Evolutionary conservation across 2,797 vertebrate genomes (phyloP).

Genomic region (Picus viridis): DNA sequence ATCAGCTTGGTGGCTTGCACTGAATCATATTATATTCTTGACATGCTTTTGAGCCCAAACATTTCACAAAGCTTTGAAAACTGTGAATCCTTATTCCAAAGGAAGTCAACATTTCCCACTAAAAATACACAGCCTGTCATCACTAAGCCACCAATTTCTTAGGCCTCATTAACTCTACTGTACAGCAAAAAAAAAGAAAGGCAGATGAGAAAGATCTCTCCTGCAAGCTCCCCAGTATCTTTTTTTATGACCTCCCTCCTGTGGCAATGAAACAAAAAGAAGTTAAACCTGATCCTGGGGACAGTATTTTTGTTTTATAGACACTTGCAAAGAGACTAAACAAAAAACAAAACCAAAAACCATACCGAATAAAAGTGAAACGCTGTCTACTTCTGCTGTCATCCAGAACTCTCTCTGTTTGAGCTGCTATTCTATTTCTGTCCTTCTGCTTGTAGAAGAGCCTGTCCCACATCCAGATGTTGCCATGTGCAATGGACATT

Average conservation of each 20-base stretch:
- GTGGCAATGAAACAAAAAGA: not conserved
- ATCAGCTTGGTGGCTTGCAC: not conserved
- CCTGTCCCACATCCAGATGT: not conserved
- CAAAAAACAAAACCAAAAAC: not conserved
- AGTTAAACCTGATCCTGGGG: not conserved
- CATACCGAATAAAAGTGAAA: not conserved
- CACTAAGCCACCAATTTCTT: not conserved
- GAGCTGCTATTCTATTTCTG: not conserved
- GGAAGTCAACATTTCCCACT: constrained; percentile 24
- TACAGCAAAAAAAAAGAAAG: not conserved
- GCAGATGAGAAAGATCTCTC: not conserved
- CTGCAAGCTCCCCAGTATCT: not conserved
- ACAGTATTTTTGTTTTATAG: not conserved
- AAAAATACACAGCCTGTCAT: constrained; percentile 35
- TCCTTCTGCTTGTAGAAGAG: not conserved
- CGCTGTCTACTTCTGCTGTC: not conserved
- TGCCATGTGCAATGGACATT: not conserved
- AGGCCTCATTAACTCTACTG: constrained; percentile 17
- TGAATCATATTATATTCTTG: constrained; percentile 1
- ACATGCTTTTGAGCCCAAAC: constrained; percentile 2
- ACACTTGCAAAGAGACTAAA: not conserved
- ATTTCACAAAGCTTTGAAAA: constrained; percentile 44
- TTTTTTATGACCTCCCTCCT: not conserved
- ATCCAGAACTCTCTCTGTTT: not conserved
- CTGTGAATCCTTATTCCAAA: constrained; percentile 10